Base-by-base conservation (phyloP, 2,797 vertebrate genomes). In the Ficedula albicollis region DNA sequence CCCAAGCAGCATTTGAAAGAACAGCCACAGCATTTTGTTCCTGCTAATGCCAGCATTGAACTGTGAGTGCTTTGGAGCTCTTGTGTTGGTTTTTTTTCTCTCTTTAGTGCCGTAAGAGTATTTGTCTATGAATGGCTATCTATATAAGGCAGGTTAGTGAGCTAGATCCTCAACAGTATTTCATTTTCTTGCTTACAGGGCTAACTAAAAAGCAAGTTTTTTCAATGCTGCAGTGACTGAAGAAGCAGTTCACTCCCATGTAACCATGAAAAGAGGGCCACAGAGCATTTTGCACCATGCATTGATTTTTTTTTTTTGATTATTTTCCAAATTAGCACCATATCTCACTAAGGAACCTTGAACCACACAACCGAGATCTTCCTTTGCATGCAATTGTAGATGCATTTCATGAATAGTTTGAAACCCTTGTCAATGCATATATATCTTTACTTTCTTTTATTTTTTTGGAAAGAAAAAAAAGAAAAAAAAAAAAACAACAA, bases 101-200 rank as follows among this genome's bases (percentile, higher is more conserved):
- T 95, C 87, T 94, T 78, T 78, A 74, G 90, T 97, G 90, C 84
- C 62, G 19, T 96, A 85, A 70, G 67, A 90, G 52, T 97, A 85
- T 93, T 73, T 97, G 97, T 98, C 96, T 97, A 68, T 97, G 92
- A 97, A 90, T 97, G 95, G 97, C 93, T 97, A 52, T 97, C 96
- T 98, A 96, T 98, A 76, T 97, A 97, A 98, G 98, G 97, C 96
- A 98, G 99, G 98, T 97, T 98, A 98, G 99, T 90, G 97, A 98
- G 98, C 98, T 96, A 98, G 98, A 90, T 98, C 98, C 98, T 99
- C 98, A 99, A 99, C 98, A 97, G 99, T 99, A 96, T 99, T 98
- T 99, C 98, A 84, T 99, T 98, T 99, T 99, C 98, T 99, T 99
- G 98, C 99, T 99, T 99, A 98, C 99, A 99, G 99, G 99, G 99